Evolutionary conservation across 2,888 invertebrate species (phyloP).

Genomic region (Alsophila aescularia): DNA sequence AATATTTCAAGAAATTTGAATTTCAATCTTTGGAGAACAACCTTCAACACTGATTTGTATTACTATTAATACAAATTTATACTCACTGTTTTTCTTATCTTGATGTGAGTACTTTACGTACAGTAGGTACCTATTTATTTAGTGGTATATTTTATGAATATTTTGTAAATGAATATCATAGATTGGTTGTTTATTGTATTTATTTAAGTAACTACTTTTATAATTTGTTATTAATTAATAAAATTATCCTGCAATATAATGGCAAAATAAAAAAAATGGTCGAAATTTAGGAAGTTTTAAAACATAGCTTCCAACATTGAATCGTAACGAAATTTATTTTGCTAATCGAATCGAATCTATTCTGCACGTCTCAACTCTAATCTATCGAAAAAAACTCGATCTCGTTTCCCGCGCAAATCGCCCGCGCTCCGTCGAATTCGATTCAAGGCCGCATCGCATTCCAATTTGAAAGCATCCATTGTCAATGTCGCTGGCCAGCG

Average conservation of each 20-base stretch:
- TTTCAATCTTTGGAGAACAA: constrained; percentile 49
- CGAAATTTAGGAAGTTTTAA: constrained; percentile 18
- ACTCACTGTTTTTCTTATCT: not conserved
- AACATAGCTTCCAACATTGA: constrained; percentile 30
- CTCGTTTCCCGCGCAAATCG: constrained; percentile 68
- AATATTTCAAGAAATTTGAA: constrained; percentile 52
- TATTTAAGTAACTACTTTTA: too few species aligned
- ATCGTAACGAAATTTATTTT: constrained; percentile 44
- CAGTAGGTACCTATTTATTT: too few species aligned
- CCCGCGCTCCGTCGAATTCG: constrained; percentile 68
- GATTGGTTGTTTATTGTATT: too few species aligned
- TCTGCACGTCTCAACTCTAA: constrained; percentile 50
- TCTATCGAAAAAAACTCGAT: constrained; percentile 61
- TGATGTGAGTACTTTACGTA: too few species aligned
- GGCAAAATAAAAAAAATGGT: too few species aligned
- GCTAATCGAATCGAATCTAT: constrained; percentile 53
- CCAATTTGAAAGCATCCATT: constrained; percentile 76
- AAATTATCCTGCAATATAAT: too few species aligned
- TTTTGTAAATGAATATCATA: too few species aligned
- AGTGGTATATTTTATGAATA: too few species aligned
- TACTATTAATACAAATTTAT: not conserved
- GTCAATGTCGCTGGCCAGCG: constrained; percentile 75
- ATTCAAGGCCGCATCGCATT: constrained; percentile 82
- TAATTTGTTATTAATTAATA: too few species aligned
- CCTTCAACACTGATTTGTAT: constrained; percentile 46